Evolutionary conservation across 2,797 vertebrate genomes (phyloP).

Genomic region (Galago senegalensis): DNA sequence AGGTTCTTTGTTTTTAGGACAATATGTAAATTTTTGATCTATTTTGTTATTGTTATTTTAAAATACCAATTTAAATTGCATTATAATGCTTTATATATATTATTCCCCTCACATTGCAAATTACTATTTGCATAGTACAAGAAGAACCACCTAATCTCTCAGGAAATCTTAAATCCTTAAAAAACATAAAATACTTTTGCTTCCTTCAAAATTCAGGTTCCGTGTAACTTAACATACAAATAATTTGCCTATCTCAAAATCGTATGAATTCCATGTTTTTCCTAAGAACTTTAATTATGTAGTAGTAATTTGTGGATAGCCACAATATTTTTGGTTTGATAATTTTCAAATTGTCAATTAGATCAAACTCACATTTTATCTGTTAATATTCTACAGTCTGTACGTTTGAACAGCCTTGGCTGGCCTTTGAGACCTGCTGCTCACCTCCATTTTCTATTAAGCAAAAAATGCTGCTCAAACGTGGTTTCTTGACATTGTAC

Average conservation of each 20-base stretch:
- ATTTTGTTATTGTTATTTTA: neutral
- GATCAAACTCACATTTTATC: neutral
- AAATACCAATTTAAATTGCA: neutral
- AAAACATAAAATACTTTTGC: neutral
- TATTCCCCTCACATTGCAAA: neutral
- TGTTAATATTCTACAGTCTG: neutral
- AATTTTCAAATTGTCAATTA: neutral
- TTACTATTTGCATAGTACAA: neutral
- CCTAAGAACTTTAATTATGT: neutral
- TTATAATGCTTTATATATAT: neutral
- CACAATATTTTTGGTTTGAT: neutral
- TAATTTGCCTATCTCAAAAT: neutral
- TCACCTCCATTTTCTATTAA: neutral
- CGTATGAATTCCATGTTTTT: neutral
- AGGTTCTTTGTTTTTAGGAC: neutral
- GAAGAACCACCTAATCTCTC: neutral
- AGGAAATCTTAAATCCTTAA: neutral
- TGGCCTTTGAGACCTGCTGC: neutral
- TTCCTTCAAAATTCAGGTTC: neutral
- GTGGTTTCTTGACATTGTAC: neutral
- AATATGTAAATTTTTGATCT: neutral
- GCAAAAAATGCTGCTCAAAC: neutral
- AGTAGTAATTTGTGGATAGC: neutral
- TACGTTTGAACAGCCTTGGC: neutral
- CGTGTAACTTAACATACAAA: neutral